Conservation (phyloP, 2,888 invertebrate genomes). For the Vanessa cardui region DNA sequence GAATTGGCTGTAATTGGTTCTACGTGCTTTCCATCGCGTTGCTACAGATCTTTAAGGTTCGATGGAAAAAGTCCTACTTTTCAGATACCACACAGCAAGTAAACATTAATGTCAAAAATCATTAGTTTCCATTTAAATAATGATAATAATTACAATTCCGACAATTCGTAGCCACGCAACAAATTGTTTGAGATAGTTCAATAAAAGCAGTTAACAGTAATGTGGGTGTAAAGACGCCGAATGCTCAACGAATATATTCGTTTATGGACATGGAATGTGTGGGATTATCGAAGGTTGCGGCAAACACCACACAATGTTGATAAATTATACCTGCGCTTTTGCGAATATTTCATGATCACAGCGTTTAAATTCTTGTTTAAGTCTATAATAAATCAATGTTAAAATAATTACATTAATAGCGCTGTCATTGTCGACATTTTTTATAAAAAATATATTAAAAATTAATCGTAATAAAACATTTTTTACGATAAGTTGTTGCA, state of each 20-base stretch:
- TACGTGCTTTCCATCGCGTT: too few species aligned
- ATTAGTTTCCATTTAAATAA: too few species aligned
- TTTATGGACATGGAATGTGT: conserved; percentile 46
- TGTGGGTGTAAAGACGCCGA: conserved; percentile 53
- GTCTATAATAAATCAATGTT: conserved; percentile 3
- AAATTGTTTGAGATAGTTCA: conserved; percentile 18
- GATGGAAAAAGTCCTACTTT: too few species aligned
- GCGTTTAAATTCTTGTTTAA: not conserved
- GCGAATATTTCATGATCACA: conserved; percentile 23
- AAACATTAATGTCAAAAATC: too few species aligned
- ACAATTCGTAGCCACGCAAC: not conserved
- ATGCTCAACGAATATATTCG: conserved; percentile 47
- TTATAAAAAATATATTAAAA: not conserved
- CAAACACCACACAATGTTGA: conserved; percentile 27
- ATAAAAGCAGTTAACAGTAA: conserved; percentile 31
- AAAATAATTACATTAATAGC: conserved; percentile 3
- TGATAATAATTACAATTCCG: not conserved
- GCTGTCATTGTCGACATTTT: not conserved
- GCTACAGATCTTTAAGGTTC: too few species aligned
- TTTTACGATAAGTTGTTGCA: too few species aligned
- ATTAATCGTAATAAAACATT: not conserved
- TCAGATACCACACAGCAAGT: too few species aligned
- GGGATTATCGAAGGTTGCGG: conserved; percentile 55
- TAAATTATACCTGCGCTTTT: conserved; percentile 20
- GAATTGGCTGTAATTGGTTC: too few species aligned